Percentiles rank a stretch among this genome's conserved stretches.
phyloP scores from a whole-genome alignment of 2,888 invertebrate genomes.

The Campaea margaritaria region DNA sequence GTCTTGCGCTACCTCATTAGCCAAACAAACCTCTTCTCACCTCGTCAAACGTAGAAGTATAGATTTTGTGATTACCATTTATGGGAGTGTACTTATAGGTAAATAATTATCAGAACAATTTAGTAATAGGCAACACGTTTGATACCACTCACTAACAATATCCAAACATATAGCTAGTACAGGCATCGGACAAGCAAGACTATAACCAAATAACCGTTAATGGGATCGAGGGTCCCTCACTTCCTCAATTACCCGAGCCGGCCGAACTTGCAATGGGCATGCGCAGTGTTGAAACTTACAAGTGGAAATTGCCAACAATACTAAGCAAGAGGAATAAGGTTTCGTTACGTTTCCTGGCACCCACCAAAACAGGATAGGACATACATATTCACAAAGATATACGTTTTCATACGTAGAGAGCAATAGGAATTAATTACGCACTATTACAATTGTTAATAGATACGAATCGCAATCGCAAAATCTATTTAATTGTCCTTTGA shows the following conservation, averaged over 20 bases:
- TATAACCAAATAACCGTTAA: constrained; percentile 48
- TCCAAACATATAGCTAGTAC: constrained; percentile 4
- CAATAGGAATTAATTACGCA: constrained; percentile 1
- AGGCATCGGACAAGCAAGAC: constrained; percentile 32
- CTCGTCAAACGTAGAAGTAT: too few relatives aligned
- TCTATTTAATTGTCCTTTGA: constrained; percentile 32
- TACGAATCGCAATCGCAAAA: constrained; percentile 25
- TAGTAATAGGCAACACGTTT: too few relatives aligned
- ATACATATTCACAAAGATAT: too few relatives aligned
- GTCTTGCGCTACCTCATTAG: too few relatives aligned
- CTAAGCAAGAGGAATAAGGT: constrained; percentile 9
- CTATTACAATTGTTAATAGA: constrained; percentile 21
- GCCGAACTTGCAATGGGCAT: constrained; percentile 43
- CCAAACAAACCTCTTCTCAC: too few relatives aligned
- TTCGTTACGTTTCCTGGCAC: constrained; percentile 6
- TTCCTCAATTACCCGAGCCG: constrained; percentile 46
- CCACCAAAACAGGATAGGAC: constrained; percentile 2
- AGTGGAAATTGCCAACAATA: constrained; percentile 13
- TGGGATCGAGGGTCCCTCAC: constrained; percentile 49
- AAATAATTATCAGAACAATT: too few relatives aligned
- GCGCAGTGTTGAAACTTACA: constrained; percentile 42
- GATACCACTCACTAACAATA: background rate
- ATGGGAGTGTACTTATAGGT: background rate
- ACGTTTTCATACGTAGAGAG: background rate
- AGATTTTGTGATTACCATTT: too few relatives aligned